These are phyloP conservation scores for Sylvilagus floridanus DNA, from an alignment of 2,797 vertebrate genomes.

Conservation along the genomic window DNA sequence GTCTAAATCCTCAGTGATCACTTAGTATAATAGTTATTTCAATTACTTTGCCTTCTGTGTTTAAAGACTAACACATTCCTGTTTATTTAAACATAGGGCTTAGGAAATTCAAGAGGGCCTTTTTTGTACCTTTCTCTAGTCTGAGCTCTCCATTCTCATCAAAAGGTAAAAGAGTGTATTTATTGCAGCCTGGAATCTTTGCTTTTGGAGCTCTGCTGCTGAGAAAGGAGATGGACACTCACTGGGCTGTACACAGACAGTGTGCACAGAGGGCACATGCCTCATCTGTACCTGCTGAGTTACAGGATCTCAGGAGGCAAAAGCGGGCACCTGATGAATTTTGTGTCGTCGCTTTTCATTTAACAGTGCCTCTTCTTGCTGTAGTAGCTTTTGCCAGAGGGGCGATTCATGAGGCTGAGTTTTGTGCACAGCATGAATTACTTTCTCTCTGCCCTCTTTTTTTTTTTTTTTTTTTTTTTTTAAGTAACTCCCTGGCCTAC, in stretches of 20 bases:
- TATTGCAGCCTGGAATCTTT: background rate
- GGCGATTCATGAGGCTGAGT: background rate
- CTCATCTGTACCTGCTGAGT: background rate
- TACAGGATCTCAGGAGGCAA: background rate
- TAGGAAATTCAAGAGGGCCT: background rate
- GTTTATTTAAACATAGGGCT: background rate
- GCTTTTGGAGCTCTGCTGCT: background rate
- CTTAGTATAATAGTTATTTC: background rate
- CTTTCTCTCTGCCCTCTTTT: background rate
- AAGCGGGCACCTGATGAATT: background rate
- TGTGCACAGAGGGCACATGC: background rate
- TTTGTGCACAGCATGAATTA: background rate
- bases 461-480: background rate
- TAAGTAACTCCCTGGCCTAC: background rate
- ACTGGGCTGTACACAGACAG: background rate
- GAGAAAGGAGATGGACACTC: background rate
- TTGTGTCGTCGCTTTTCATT: background rate
- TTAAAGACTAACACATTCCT: background rate
- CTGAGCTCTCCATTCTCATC: background rate
- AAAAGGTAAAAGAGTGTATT: background rate
- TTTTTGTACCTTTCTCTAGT: background rate
- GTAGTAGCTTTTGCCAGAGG: background rate
- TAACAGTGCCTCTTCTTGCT: background rate
- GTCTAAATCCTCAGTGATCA: background rate
- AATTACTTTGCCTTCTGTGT: background rate